Percentiles rank a stretch among this genome's conserved stretches.
Conservation (phyloP, 2,797 vertebrate genomes). For the Sciurus carolinensis region DNA sequence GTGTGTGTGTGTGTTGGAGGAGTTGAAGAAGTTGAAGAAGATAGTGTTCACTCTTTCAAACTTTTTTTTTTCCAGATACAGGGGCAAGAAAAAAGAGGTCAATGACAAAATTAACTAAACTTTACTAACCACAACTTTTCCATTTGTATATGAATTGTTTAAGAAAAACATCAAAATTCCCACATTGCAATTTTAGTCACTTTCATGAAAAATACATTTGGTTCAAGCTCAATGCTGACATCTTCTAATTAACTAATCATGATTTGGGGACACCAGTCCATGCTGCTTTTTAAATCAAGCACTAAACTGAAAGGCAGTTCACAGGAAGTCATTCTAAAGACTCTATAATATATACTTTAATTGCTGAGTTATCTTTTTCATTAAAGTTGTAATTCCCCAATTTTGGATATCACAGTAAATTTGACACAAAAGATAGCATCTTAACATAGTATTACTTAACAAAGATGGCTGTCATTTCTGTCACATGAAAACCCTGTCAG, state of each 20-base stretch:
- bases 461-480: constrained; percentile 80
- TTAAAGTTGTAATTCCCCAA: constrained; percentile 68
- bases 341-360: constrained; percentile 56
- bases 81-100: background rate
- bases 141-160: background rate
- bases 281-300: background rate
- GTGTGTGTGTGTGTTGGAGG: background rate
- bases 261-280: background rate
- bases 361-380: constrained; percentile 51
- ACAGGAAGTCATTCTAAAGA: background rate
- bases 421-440: constrained; percentile 71
- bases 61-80: background rate
- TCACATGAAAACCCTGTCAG: constrained; percentile 67
- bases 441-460: constrained; percentile 79
- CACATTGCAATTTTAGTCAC: background rate
- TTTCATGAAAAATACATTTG: background rate
- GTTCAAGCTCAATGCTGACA: background rate
- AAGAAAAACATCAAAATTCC: background rate
- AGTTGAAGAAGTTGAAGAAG: background rate
- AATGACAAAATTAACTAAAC: background rate
- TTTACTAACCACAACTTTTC: background rate
- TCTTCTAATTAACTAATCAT: constrained; percentile 58
- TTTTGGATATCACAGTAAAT: constrained; percentile 69
- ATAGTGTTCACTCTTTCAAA: too few species aligned
- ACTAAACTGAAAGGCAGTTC: constrained; percentile 38